Conservation (phyloP, 2,113 vertebrate species). For the Tragelaphus imberbis region DNA sequence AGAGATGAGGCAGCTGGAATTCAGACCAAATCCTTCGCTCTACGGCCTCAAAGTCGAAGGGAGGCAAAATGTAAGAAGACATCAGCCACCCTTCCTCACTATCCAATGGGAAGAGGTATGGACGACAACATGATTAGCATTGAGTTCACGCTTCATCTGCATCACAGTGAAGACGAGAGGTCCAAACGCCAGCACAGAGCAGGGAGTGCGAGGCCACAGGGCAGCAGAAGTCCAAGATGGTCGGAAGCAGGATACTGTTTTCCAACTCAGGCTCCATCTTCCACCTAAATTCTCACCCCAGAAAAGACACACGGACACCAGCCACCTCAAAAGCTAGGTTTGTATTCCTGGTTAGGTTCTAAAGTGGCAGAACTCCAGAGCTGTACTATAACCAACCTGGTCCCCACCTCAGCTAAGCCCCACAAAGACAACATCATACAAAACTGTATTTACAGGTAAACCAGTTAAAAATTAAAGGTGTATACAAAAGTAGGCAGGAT, state of each 20-base stretch:
- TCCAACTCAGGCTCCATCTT: not conserved
- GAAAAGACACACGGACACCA: slow-evolving; percentile 6
- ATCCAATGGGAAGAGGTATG: not conserved
- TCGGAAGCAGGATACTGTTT: not conserved
- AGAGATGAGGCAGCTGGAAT: not conserved
- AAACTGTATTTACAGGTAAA: slow-evolving; percentile 86
- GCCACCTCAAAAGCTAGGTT: slow-evolving; percentile 69
- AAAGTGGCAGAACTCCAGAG: slow-evolving; percentile 59
- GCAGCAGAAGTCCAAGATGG: not conserved
- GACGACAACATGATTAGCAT: not conserved
- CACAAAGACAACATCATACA: slow-evolving; percentile 78
- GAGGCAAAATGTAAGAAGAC: not conserved
- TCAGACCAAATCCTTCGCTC: not conserved
- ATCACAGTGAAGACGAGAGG: not conserved
- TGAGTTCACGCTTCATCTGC: not conserved
- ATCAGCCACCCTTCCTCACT: not conserved
- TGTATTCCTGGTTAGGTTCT: slow-evolving; percentile 76
- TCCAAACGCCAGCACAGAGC: not conserved
- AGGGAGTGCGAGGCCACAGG: not conserved
- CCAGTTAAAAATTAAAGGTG: slow-evolving; percentile 66
- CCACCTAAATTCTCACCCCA: not conserved
- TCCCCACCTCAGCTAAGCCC: slow-evolving; percentile 53
- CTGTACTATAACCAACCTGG: slow-evolving; percentile 68
- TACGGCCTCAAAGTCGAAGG: not conserved
- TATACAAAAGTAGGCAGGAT: slow-evolving; percentile 64